Conservation (phyloP, 2,113 vertebrate genomes). For the Lota lota region DNA sequence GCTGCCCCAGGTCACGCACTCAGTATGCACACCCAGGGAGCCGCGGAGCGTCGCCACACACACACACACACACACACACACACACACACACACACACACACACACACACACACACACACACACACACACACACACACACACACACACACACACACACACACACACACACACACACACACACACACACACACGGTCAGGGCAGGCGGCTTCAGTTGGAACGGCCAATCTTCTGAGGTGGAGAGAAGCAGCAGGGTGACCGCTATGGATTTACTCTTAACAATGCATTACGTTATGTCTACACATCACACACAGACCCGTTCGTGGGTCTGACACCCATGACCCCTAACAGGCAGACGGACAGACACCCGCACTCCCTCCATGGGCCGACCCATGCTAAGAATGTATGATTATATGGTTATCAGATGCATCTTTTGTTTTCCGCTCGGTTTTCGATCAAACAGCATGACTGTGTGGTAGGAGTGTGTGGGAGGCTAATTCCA, state of each 20-base stretch:
- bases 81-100: neutral
- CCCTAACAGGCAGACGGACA: too few relatives aligned
- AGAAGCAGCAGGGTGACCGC: slow-evolving; percentile 28
- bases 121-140: neutral
- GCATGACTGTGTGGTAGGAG: slow-evolving; percentile 35
- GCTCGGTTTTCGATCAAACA: slow-evolving; percentile 58
- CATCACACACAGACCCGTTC: too few relatives aligned
- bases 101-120: neutral
- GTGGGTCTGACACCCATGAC: too few relatives aligned
- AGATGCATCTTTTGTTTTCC: slow-evolving; percentile 48
- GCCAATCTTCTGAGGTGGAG: slow-evolving; percentile 28
- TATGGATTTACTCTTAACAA: slow-evolving; percentile 19
- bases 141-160: neutral
- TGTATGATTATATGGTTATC: neutral
- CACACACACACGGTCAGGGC: neutral
- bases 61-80: neutral
- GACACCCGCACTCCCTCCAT: slow-evolving; percentile 21
- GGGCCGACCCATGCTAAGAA: neutral
- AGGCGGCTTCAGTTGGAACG: slow-evolving; percentile 5
- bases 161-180: neutral
- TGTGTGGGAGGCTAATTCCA: slow-evolving; percentile 45
- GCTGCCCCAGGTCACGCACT: neutral
- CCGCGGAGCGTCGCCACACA: neutral
- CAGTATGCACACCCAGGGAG: slow-evolving; percentile 9
- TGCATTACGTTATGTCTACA: too few relatives aligned